Evolutionary conservation across 2,797 vertebrate species (phyloP), one percentile per base, ranked within the genome.

Genomic region (Acropternis orthonyx): DNA sequence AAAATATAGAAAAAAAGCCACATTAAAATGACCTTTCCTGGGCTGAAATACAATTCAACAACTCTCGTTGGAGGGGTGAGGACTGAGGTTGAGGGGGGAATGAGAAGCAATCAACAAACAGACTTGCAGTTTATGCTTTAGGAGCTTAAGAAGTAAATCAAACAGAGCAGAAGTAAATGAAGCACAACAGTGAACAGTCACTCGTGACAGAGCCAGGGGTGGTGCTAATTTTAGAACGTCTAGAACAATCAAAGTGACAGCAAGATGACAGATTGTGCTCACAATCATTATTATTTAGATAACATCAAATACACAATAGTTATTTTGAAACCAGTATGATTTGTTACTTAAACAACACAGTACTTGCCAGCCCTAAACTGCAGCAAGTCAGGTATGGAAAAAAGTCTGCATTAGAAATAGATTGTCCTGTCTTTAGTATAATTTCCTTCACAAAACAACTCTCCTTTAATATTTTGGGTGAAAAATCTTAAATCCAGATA

Each of bases 81-180:
- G 15, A 2, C 1, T 54, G 14, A 36, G 36, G 9, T 30, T 56
- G 36, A 32, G 37, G 14, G 9, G 15, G 8, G 1, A 6, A 24
- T 13, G 30, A 18, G 66, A 89, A 72, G 7, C 18, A 68, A 18
- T 17, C 7, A 6, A 39, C 11, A 63, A 55, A 73, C 1, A 56
- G 20, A 56, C 37, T 65, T 62, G 16, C 22, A 37, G 24, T 75
- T 81, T 48, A 36, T 43, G 7, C 17, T 75, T 84, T 81, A 39
- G 28, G 84, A 54, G n/a, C 44, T 72, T 58, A 32, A 77, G 59
- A 12, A 72, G 23, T 36, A 89, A 95, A 72, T 36, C 8, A 44
- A 74, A 62, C 32, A 36, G 6, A 52, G 32, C 10, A 67, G 36
- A 85, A 83, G 18, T 21, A 74, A 93, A 48, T 5, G 12, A 59